phyloP scores from a whole-genome alignment of 2,888 invertebrate genomes.

The Xestoiulus laeticollis region DNA sequence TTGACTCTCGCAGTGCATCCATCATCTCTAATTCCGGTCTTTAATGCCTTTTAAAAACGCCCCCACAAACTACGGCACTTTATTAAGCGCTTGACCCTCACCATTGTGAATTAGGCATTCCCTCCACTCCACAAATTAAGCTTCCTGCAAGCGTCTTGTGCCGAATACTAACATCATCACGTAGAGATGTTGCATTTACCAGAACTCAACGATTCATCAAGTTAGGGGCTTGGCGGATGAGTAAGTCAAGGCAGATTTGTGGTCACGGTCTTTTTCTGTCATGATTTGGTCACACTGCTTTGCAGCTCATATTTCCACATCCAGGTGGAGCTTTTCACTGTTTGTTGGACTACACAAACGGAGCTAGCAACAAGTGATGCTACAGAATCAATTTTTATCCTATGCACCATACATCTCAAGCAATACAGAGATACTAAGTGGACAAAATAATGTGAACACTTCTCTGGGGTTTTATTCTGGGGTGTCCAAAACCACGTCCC shows the following conservation, averaged over 20 bases:
- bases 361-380: neutral
- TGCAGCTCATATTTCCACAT: neutral
- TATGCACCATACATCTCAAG: no score
- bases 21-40: conserved; percentile 22
- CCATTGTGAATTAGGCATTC: neutral
- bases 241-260: neutral
- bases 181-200: neutral
- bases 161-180: neutral
- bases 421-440: no score
- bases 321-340: no score
- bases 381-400: neutral
- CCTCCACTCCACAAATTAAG: neutral
- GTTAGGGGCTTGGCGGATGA: neutral
- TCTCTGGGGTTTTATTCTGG: no score
- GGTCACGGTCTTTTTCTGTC: neutral
- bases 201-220: neutral
- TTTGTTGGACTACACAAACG: no score
- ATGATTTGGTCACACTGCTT: no score
- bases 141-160: neutral
- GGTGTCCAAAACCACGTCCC: no score
- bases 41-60: conserved; percentile 22
- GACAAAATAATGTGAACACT: no score
- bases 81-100: conserved; percentile 6
- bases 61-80: neutral
- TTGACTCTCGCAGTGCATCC: neutral